Conservation (phyloP, 1,140 invertebrate genomes). For the Neuroterus valhalla region DNA sequence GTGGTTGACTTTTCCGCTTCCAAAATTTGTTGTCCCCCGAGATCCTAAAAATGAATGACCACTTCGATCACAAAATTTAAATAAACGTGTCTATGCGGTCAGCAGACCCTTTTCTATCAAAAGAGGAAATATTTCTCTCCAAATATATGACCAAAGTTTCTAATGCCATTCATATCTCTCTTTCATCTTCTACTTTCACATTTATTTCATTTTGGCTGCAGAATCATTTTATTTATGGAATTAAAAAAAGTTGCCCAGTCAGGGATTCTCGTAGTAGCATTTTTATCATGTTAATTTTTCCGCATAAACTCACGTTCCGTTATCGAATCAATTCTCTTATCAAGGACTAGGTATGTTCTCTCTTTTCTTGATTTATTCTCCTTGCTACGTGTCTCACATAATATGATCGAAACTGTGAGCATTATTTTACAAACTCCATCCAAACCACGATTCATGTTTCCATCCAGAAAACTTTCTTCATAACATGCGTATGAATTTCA, state of each 20-base stretch:
- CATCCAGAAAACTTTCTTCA: not conserved
- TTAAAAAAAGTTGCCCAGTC: not conserved
- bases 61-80: constrained; percentile 5
- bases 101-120: not conserved
- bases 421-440: constrained; percentile 16
- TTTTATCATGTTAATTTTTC: constrained; percentile 6
- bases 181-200: not conserved
- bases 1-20: not conserved
- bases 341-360: not conserved
- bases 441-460: not conserved
- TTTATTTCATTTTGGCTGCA: not conserved
- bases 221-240: not conserved
- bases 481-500: not conserved
- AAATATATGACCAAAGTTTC: not conserved
- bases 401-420: not conserved
- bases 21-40: not conserved
- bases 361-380: constrained; percentile 6
- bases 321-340: not conserved
- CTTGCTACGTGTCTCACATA: constrained; percentile 1
- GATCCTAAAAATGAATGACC: not conserved
- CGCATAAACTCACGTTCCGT: not conserved
- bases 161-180: not conserved
- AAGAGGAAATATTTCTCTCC: not conserved
- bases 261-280: not conserved
- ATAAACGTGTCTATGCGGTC: not conserved